Percentiles rank a stretch among this genome's conserved stretches.
Evolutionary conservation across 2,113 vertebrate species (phyloP).

Genomic region (Oncorhynchus clarkii): DNA sequence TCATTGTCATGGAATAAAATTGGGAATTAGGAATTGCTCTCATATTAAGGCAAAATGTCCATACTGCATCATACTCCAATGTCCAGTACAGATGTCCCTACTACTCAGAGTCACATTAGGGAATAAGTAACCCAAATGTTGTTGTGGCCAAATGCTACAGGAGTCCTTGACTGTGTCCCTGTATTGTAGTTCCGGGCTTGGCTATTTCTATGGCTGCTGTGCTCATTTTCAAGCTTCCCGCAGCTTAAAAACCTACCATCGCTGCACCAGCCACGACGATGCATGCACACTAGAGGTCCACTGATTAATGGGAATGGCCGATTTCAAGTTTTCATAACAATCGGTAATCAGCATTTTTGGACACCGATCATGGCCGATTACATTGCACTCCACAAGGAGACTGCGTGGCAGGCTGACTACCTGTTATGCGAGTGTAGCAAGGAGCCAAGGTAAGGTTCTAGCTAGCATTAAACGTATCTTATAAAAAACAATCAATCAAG

Average conservation of each 20-base stretch:
- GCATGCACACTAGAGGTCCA: no score
- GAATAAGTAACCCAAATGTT: slow-evolving; percentile 1
- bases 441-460: no score
- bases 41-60: background rate
- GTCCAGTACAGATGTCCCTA: background rate
- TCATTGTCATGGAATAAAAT: background rate
- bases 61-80: background rate
- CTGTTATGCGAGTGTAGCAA: no score
- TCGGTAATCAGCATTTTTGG: no score
- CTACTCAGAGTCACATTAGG: background rate
- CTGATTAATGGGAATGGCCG: no score
- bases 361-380: no score
- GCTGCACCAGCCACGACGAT: background rate
- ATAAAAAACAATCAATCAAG: no score
- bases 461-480: no score
- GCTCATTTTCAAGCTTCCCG: slow-evolving; percentile 29
- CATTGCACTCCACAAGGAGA: no score
- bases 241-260: background rate
- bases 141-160: slow-evolving; percentile 3
- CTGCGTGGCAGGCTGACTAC: no score
- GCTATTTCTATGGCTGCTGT: slow-evolving; percentile 12
- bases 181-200: slow-evolving; percentile 21
- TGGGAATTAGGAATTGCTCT: background rate
- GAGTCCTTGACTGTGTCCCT: slow-evolving; percentile 20
- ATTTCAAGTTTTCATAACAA: no score